phyloP scores from a whole-genome alignment of 2,113 vertebrate species.

The Mus musculus region DNA sequence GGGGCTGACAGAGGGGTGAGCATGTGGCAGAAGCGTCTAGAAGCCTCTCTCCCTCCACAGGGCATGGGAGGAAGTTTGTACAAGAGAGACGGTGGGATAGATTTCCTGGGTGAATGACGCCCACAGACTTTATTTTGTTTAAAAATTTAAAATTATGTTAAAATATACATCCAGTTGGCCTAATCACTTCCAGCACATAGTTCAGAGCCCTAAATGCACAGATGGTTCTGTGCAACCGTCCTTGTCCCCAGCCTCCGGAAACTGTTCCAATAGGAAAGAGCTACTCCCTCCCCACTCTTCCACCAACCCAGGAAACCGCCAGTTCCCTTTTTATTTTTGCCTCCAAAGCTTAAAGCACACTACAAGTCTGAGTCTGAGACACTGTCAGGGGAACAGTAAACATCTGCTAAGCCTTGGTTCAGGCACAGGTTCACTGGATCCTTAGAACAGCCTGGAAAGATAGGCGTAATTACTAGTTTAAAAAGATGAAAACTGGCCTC shows the following conservation, averaged over 20 bases:
- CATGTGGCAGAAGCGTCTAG: fast-evolving
- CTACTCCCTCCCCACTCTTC: too few relatives aligned
- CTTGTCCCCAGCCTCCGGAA: background rate
- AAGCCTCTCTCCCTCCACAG: background rate
- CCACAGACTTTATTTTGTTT: background rate
- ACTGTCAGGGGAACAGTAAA: background rate
- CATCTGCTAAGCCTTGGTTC: background rate
- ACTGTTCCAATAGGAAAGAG: background rate
- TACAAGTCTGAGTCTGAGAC: background rate
- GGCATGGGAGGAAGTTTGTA: background rate
- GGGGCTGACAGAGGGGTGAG: background rate
- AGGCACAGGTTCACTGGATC: background rate
- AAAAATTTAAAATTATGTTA: background rate
- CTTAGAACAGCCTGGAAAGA: background rate
- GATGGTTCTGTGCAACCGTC: fast-evolving
- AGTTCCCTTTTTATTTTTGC: background rate
- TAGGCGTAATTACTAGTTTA: background rate
- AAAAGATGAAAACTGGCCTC: background rate
- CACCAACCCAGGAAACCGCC: background rate
- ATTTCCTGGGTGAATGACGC: background rate
- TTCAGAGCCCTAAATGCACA: background rate
- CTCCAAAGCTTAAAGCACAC: background rate
- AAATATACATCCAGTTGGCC: background rate
- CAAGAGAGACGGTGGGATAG: background rate
- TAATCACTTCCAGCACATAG: background rate